A percentile compares a stretch with the other conserved stretches of the same genome.
Evolutionary conservation across 2,113 vertebrate genomes (phyloP).

Genomic region (Sturnira hondurensis): DNA sequence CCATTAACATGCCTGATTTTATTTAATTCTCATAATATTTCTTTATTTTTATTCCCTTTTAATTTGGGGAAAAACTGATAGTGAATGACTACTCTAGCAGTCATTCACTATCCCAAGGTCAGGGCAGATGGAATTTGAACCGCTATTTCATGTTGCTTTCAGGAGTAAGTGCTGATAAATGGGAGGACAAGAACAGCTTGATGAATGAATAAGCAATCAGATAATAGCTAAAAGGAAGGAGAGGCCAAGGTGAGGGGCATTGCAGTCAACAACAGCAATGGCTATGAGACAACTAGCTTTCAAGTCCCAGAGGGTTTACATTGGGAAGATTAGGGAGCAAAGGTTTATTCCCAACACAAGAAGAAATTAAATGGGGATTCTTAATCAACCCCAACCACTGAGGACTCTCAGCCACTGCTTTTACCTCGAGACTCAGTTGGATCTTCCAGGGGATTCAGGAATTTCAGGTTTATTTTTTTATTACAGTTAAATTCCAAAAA

Average conservation of each 20-base stretch:
- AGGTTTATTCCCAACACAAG: neutral
- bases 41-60: neutral
- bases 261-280: neutral
- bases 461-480: neutral
- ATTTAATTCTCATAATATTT: neutral
- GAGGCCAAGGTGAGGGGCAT: neutral
- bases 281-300: neutral
- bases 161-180: neutral
- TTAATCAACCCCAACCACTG: neutral
- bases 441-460: neutral
- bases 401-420: neutral
- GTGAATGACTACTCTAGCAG: neutral
- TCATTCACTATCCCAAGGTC: neutral
- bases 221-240: neutral
- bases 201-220: neutral
- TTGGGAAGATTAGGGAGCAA: neutral
- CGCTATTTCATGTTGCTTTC: neutral
- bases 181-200: neutral
- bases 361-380: neutral
- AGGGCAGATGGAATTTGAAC: neutral
- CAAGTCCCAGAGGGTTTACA: neutral
- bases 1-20: neutral
- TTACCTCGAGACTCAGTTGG: neutral
- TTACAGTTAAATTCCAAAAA: neutral
- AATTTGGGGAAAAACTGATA: neutral